Conservation (phyloP, 2,797 vertebrate genomes). For the Tokudaia muenninki region DNA sequence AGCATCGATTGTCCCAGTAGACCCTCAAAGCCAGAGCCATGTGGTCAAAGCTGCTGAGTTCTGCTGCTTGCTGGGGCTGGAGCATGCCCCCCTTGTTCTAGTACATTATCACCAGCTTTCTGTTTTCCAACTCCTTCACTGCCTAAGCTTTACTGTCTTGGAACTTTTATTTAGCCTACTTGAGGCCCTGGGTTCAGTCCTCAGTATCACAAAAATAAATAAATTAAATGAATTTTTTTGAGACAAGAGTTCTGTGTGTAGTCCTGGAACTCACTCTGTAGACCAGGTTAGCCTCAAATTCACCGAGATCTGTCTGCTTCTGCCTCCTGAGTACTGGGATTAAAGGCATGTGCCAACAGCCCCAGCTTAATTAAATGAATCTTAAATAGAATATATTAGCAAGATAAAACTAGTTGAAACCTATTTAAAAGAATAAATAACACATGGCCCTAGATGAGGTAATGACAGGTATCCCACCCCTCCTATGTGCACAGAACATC, state of each 20-base stretch:
- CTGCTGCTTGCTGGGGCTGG: too few species aligned
- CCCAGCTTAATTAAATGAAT: background rate
- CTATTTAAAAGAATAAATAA: background rate
- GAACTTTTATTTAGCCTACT: background rate
- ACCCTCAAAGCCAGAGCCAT: too few species aligned
- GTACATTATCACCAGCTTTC: too few species aligned
- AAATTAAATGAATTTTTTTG: background rate
- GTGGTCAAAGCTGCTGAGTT: too few species aligned
- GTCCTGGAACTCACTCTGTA: background rate
- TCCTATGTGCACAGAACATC: too few species aligned
- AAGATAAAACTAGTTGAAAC: conserved; percentile 22
- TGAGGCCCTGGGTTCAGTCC: background rate
- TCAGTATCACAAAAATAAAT: background rate
- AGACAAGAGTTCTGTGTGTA: background rate
- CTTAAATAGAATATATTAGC: background rate
- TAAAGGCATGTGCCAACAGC: background rate
- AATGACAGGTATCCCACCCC: background rate
- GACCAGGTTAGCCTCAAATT: background rate
- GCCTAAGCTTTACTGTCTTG: too few species aligned
- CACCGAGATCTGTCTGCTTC: background rate
- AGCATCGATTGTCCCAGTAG: too few species aligned
- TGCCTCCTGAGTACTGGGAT: background rate
- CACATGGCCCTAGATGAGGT: background rate
- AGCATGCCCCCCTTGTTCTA: too few species aligned
- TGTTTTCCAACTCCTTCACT: too few species aligned